Conservation (phyloP, 2,888 invertebrate genomes). For the Drosophila parthenogenetica region DNA sequence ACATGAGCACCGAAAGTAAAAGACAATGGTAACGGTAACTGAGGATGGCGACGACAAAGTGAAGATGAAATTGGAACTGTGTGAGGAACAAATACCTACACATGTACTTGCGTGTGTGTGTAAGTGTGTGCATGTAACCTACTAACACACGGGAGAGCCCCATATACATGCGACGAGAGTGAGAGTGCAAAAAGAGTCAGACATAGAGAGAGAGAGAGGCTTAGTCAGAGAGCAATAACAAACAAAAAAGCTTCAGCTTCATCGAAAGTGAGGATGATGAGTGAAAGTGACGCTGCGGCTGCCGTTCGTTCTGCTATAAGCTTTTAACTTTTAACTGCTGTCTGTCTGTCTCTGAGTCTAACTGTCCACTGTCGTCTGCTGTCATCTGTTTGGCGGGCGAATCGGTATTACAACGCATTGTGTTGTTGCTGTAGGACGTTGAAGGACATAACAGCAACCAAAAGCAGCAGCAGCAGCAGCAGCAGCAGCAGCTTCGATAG, state of each 20-base stretch:
- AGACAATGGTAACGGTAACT: conserved; percentile 43
- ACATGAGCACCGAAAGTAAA: conserved; percentile 53
- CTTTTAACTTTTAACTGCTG: conserved; percentile 31
- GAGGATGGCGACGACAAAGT: conserved; percentile 41
- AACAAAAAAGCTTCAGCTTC: conserved; percentile 51
- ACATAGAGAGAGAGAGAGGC: not conserved
- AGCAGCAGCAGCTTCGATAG: not conserved
- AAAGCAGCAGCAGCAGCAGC: conserved; percentile 21
- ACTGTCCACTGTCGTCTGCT: conserved; percentile 67
- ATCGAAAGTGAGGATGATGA: conserved; percentile 57
- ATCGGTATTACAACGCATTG: conserved; percentile 53
- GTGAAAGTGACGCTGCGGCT: conserved; percentile 65
- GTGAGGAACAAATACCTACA: conserved; percentile 23
- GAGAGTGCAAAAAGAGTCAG: conserved; percentile 6
- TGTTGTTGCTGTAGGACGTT: conserved; percentile 74
- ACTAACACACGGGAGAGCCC: conserved; percentile 54
- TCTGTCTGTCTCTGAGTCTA: conserved; percentile 36
- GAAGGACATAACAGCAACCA: conserved; percentile 68
- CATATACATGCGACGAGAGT: conserved; percentile 1
- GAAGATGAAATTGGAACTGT: conserved; percentile 9
- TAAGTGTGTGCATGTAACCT: conserved; percentile 53
- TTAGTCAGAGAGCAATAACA: conserved; percentile 25
- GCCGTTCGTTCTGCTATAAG: conserved; percentile 15
- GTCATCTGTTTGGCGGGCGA: conserved; percentile 82
- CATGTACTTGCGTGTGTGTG: not conserved